Conservation (phyloP, 2,888 invertebrate species). For the Hermaeophaga mercurialis region DNA sequence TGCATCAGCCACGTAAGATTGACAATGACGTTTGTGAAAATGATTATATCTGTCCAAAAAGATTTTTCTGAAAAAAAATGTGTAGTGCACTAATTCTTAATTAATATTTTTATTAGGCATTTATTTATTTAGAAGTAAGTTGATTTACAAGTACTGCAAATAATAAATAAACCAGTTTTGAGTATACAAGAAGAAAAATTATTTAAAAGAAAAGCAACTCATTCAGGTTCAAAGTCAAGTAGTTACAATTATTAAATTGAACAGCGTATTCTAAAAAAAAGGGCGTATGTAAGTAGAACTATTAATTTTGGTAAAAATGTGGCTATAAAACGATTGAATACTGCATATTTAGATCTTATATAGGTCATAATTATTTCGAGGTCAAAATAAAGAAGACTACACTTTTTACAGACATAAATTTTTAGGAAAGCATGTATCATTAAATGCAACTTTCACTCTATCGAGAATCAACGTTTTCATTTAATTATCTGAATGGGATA, state of each 20-base stretch:
- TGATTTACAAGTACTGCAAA: constrained; percentile 1
- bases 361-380: constrained; percentile 14
- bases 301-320: background rate
- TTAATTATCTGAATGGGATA: too few species aligned
- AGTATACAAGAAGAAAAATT: too few species aligned
- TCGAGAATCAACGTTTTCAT: constrained; percentile 13
- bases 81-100: constrained; percentile 20
- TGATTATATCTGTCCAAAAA: constrained; percentile 32
- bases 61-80: constrained; percentile 28
- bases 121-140: constrained; percentile 25
- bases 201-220: constrained; percentile 26
- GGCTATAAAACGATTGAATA: background rate
- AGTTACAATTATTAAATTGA: constrained; percentile 15
- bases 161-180: too few species aligned
- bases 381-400: constrained; percentile 12
- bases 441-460: constrained; percentile 4
- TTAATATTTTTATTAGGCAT: constrained; percentile 21
- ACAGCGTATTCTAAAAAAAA: constrained; percentile 6
- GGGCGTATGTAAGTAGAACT: constrained; percentile 11
- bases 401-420: background rate
- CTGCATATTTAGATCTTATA: constrained; percentile 1
- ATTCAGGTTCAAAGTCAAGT: constrained; percentile 33
- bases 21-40: constrained; percentile 53
- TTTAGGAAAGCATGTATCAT: constrained; percentile 10
- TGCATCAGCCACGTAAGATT: constrained; percentile 54